Base-by-base conservation (phyloP, 2,113 vertebrate genomes). In the Patagioenas fasciata region DNA sequence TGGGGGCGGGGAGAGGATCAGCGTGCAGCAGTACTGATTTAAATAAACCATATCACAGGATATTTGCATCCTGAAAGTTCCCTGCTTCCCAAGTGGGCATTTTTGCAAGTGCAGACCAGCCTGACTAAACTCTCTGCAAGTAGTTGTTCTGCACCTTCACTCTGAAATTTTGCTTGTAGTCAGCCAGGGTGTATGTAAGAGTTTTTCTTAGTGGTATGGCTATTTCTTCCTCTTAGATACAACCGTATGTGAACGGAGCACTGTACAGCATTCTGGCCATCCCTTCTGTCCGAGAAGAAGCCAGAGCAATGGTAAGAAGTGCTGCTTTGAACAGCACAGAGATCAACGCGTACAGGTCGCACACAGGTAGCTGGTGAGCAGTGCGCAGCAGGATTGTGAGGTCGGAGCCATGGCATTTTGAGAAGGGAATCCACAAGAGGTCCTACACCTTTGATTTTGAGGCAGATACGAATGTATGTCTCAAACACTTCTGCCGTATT, bases 261-360 rank as follows among this genome's bases (percentile, higher is more conserved):
- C 97, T 99, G 47, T 99, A 99, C 86, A 99, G 98, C 94, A 98
- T 99, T 95, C 98, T 99, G 50, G 98, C 98, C 51, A 85, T 99
- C 71, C 98, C 99, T 6, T 97, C 98, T 71, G 98, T 99, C 72
- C 98, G 98, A 54, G 98, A 99, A 92, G 98, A 99, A 97, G 99
- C 99, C 26, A 99, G 96, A 98, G 99, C 99, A 74, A 99, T 99
- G 99, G 99, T 99, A 96, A 98, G 98, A 84, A 87, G 42, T 34
- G 9, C 16, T 31, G 21, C 85, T 64, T 47, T 88, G 47, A 74
- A 57, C 56, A 65, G n/a, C 40, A 54, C 47, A 40, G 44, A 65
- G 32, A 56, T 80, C 34, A 83, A 1, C 2, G 1, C 8, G 1
- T 64, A 3, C 40, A 62, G 42, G 3, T 51, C 15, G 21, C 51